Conservation (phyloP, 1,140 invertebrate genomes). For the Sinonovacula constricta region DNA sequence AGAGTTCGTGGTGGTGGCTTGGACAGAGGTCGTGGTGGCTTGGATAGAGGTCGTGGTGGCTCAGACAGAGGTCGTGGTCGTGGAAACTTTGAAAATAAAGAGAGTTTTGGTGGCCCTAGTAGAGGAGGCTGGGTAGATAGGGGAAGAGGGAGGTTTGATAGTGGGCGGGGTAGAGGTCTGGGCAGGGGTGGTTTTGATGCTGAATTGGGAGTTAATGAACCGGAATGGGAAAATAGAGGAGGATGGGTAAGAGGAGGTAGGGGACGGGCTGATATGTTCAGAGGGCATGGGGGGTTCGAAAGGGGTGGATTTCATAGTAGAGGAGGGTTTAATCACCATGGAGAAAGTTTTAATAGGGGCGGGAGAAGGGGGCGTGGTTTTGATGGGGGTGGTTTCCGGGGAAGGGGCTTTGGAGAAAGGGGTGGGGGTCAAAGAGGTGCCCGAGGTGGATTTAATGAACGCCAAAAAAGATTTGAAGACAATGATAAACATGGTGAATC, state of each 20-base stretch:
- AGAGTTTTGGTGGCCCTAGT: slow-evolving; percentile 11
- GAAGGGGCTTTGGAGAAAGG: neutral
- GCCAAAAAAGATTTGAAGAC: too few relatives aligned
- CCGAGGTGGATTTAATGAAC: slow-evolving; percentile 8
- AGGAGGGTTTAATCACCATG: neutral
- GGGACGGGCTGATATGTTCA: neutral
- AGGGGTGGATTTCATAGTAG: neutral
- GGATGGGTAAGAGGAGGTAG: slow-evolving; percentile 15
- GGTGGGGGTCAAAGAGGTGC: neutral
- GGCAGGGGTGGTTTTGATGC: slow-evolving; percentile 7
- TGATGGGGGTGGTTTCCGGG: too few relatives aligned
- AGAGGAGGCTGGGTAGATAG: neutral
- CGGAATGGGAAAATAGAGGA: neutral
- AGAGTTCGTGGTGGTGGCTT: too few relatives aligned
- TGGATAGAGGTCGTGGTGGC: too few relatives aligned
- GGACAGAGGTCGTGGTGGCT: too few relatives aligned
- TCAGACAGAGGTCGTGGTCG: too few relatives aligned
- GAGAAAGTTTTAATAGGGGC: neutral
- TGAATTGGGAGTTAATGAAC: neutral
- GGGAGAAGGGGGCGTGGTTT: neutral
- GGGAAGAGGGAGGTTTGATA: slow-evolving; percentile 10
- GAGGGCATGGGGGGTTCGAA: slow-evolving; percentile 4
- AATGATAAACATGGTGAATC: too few relatives aligned
- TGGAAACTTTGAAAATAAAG: slow-evolving; percentile 16
- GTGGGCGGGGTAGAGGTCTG: neutral